A percentile compares a stretch with the other conserved stretches of the same genome.
Evolutionary conservation across 1,140 invertebrate species (phyloP).

Genomic region (Ephestia elutella): DNA sequence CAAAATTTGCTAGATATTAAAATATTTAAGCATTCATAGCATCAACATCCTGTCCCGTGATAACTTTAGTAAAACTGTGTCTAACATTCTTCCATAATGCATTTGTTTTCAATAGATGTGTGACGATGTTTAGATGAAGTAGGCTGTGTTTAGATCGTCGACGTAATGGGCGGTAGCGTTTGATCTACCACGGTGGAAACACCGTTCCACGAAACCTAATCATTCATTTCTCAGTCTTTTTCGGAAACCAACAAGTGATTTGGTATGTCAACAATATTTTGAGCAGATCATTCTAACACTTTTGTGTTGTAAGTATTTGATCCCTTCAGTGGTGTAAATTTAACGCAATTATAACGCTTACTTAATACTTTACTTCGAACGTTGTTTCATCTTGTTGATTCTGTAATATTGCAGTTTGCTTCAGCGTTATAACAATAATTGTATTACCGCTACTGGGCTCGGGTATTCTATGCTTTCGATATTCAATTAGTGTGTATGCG

Average conservation of each 20-base stretch:
- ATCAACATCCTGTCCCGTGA: constrained; percentile 24
- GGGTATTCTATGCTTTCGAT: constrained; percentile 73
- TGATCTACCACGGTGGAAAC: constrained; percentile 7
- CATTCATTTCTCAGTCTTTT: constrained; percentile 54
- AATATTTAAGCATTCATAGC: constrained; percentile 32
- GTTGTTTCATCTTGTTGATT: constrained; percentile 67
- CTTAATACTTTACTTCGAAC: constrained; percentile 57
- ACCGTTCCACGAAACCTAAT: constrained; percentile 21
- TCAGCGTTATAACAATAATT: constrained; percentile 67
- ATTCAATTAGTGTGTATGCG: constrained; percentile 73
- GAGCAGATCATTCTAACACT: constrained; percentile 49
- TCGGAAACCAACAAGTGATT: constrained; percentile 40
- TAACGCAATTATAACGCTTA: constrained; percentile 61
- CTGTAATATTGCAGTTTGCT: constrained; percentile 71
- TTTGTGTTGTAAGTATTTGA: constrained; percentile 68
- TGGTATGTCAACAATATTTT: constrained; percentile 42
- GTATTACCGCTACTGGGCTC: constrained; percentile 68
- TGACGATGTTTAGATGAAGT: constrained; percentile 48
- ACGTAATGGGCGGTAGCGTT: constrained; percentile 37
- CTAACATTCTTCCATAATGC: constrained; percentile 21
- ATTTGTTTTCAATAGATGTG: constrained; percentile 47
- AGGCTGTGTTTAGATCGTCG: constrained; percentile 54
- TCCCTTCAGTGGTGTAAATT: constrained; percentile 57
- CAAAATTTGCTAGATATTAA: constrained; percentile 51
- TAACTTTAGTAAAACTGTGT: constrained; percentile 18